Evolutionary conservation across 1,140 invertebrate genomes (phyloP), one percentile per base, ranked within the genome.

Genomic region (Aethina tumida): DNA sequence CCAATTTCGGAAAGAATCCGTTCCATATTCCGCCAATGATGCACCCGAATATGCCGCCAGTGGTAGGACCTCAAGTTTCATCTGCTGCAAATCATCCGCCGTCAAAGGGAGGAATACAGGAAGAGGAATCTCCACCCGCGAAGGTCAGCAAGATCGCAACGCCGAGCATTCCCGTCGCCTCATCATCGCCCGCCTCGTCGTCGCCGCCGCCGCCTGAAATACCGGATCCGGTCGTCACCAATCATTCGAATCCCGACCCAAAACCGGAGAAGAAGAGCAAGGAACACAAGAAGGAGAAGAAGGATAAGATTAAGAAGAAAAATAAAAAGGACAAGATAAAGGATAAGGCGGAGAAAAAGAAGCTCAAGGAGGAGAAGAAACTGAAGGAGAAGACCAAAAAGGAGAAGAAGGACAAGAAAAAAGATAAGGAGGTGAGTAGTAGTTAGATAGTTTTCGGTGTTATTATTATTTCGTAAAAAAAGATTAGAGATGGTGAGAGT

Each of bases 251-350:
- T 21, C 22, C 22, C 13, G n/a, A 24, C 3, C 33, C 33, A 24
- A 35, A 35, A 35, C 10, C 17, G n/a, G 33, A 35, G 25, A 62
- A 59, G 47, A 60, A 62, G 42, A 65, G 67, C 16, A 64, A 65
- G 42, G 70, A 74, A 42, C 70, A 81, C 57, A 85, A 86, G 52
- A 84, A 84, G 49, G 79, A 83, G 35, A 82, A 83, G 48, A 84
- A 83, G 40, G 64, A 68, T 37, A 68, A 71, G 41, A 52, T 65
- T 59, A 74, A 66, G 60, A 74, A 64, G 59, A 71, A 55, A 64
- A 68, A 58, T 52, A 67, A 62, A 58, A 75, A 66, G 38, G 66
- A 60, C 53, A 78, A 71, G 62, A 48, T 65, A 7, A 70, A 69
- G 56, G 68, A 69, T 41, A 73, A 66, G 59, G 72, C 66, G 52